Evolutionary conservation across 2,888 invertebrate species (phyloP).

Genomic region (Metellina segmentata): DNA sequence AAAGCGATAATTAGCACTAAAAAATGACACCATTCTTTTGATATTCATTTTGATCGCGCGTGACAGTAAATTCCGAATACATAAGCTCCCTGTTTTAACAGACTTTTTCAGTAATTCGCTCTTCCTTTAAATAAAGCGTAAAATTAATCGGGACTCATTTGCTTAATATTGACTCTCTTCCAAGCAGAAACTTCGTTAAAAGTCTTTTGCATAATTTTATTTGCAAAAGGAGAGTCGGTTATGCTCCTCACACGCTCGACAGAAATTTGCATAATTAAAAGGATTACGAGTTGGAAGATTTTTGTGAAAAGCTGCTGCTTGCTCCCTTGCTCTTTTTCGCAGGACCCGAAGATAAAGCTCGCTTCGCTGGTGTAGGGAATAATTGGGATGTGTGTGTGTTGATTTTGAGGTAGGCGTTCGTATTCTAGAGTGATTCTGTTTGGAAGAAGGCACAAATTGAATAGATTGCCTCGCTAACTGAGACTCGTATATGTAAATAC

Average conservation of each 20-base stretch:
- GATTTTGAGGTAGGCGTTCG: not conserved
- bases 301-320: not conserved
- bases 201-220: conserved; percentile 51
- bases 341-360: not conserved
- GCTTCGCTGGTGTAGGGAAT: not conserved
- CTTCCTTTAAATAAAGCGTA: conserved; percentile 48
- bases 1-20: conserved; percentile 2
- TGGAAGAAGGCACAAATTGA: not conserved
- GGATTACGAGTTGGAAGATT: conserved; percentile 42
- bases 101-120: conserved; percentile 11
- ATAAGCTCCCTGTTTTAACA: conserved; percentile 17
- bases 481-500: not conserved
- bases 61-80: conserved; percentile 29
- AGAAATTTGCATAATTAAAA: conserved; percentile 67
- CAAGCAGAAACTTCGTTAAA: conserved; percentile 39
- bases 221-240: conserved; percentile 29
- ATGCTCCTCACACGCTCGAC: conserved; percentile 34
- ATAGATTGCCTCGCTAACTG: not conserved
- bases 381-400: conserved; percentile 5
- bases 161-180: conserved; percentile 36
- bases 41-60: conserved; percentile 24
- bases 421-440: not conserved
- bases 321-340: not conserved
- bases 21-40: conserved; percentile 15
- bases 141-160: conserved; percentile 45